Percentiles rank a stretch among this genome's conserved stretches.
phyloP scores from a whole-genome alignment of 2,888 invertebrate species.

The Ormyrus thymus region DNA sequence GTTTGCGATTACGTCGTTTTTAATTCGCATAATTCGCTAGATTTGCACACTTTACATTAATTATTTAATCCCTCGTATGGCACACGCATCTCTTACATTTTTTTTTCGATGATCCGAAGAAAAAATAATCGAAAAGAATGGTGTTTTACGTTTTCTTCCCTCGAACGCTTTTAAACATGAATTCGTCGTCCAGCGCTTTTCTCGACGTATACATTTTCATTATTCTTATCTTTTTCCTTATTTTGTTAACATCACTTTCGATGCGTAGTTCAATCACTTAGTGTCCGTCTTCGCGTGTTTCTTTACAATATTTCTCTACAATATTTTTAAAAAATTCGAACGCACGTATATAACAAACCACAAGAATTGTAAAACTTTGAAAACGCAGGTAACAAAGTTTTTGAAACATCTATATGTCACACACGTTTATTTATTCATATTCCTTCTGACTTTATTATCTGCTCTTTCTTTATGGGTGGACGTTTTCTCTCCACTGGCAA shows the following conservation, averaged over 20 bases:
- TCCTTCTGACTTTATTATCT: conserved; percentile 8
- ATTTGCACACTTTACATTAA: conserved; percentile 29
- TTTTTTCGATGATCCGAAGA: conserved; percentile 7
- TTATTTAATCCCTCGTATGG: conserved; percentile 24
- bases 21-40: conserved; percentile 23
- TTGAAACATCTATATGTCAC: conserved; percentile 18
- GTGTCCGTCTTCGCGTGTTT: conserved; percentile 26
- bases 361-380: conserved; percentile 52
- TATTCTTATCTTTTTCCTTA: conserved; percentile 11
- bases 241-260: conserved; percentile 19
- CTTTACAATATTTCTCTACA: conserved; percentile 47
- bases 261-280: conserved; percentile 20
- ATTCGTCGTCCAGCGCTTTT: conserved; percentile 39
- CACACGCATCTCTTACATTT: conserved; percentile 14
- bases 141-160: conserved; percentile 32
- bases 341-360: conserved; percentile 52
- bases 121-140: conserved; percentile 26
- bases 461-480: conserved; percentile 27
- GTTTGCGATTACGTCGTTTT: conserved; percentile 15
- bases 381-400: conserved; percentile 49
- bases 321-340: conserved; percentile 51
- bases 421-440: conserved; percentile 27
- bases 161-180: conserved; percentile 23
- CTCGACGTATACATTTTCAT: conserved; percentile 31
- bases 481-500: conserved; percentile 28